phyloP scores from a whole-genome alignment of 2,797 vertebrate species.

The Orientallactaga sibirica region DNA sequence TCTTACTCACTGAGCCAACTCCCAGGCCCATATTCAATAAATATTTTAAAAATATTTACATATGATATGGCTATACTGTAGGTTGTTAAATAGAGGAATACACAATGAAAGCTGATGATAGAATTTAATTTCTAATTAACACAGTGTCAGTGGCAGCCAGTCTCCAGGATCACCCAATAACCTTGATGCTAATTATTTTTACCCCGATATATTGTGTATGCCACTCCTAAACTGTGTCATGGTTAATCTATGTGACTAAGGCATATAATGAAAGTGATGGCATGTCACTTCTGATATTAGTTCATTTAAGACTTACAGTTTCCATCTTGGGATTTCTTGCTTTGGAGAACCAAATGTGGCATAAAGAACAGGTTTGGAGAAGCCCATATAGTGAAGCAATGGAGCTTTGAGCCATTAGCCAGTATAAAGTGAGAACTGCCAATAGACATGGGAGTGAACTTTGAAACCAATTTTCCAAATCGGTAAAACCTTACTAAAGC shows the following conservation, averaged over 20 bases:
- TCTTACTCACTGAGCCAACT: no score
- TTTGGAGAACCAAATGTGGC: neutral
- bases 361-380: neutral
- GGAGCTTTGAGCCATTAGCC: conserved; percentile 4
- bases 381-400: neutral
- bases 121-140: conserved; percentile 23
- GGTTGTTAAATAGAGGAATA: conserved; percentile 40
- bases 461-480: neutral
- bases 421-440: conserved; percentile 2
- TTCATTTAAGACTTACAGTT: neutral
- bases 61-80: conserved; percentile 1
- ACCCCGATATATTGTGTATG: neutral
- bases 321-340: neutral
- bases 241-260: neutral
- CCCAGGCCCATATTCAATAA: neutral
- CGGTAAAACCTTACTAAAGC: neutral
- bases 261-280: neutral
- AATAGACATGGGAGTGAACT: neutral
- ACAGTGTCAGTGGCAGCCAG: conserved; percentile 22
- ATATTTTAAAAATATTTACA: conserved; percentile 41
- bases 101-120: conserved; percentile 9
- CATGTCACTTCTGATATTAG: neutral
- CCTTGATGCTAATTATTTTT: neutral
- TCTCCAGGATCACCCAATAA: neutral
- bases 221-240: neutral